These are phyloP conservation scores for Acrobasis repandana DNA, from an alignment of 2,888 invertebrate genomes.

Conservation along the genomic window DNA sequence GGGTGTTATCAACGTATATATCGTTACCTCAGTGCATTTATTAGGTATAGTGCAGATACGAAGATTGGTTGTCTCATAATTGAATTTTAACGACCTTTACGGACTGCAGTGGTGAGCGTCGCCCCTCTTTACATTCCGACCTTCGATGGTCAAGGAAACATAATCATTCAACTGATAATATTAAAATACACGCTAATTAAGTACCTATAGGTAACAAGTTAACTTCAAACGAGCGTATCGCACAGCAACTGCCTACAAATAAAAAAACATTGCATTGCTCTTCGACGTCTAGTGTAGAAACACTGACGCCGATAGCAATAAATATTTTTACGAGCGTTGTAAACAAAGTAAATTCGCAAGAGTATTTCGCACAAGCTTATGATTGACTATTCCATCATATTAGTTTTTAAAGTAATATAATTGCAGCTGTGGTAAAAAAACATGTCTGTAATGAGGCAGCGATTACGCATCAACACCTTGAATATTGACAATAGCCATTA, in stretches of 20 bases:
- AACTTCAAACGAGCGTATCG: conserved; percentile 57
- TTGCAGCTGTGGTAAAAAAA: conserved; percentile 41
- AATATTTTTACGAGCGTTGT: conserved; percentile 27
- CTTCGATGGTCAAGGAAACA: conserved; percentile 77
- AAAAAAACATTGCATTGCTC: conserved; percentile 56
- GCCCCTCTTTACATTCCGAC: conserved; percentile 64
- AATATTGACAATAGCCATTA: conserved; percentile 74
- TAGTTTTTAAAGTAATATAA: conserved; percentile 37
- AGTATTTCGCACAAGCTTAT: conserved; percentile 64
- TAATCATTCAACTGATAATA: conserved; percentile 65
- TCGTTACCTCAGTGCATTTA: conserved; percentile 27
- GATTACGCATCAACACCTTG: conserved; percentile 55
- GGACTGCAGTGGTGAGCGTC: conserved; percentile 61
- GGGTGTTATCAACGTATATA: conserved; percentile 23
- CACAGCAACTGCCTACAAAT: conserved; percentile 53
- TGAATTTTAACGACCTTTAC: conserved; percentile 50
- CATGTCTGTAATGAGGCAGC: conserved; percentile 52
- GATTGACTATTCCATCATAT: conserved; percentile 28
- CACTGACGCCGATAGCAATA: conserved; percentile 13
- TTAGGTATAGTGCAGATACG: conserved; percentile 27
- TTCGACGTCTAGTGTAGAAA: conserved; percentile 37
- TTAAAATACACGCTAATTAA: conserved; percentile 59
- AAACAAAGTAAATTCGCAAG: conserved; percentile 47
- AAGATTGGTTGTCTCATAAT: conserved; percentile 41
- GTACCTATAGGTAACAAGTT: conserved; percentile 52